Percentiles rank a stretch among this genome's conserved stretches.
Evolutionary conservation across 2,113 vertebrate species (phyloP).

Genomic region (Kryptolebias marmoratus): DNA sequence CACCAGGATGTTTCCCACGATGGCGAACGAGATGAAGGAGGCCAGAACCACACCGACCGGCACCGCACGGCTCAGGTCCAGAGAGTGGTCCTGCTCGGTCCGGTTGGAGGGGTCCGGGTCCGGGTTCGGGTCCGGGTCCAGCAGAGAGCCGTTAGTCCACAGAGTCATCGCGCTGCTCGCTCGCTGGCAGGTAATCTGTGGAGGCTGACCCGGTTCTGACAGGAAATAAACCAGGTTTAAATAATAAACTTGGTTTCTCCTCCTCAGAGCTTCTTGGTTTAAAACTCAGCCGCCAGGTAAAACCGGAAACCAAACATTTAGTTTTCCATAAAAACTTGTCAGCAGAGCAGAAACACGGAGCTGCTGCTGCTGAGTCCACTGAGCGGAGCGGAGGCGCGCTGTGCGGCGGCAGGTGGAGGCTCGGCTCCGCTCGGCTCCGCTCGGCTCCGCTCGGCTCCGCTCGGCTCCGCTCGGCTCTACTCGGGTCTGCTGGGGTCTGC

Average conservation of each 20-base stretch:
- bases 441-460: no score
- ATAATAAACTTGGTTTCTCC: no score
- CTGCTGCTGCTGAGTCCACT: background rate
- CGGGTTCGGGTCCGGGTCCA: constrained; percentile 6
- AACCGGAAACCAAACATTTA: background rate
- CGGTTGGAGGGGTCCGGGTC: constrained; percentile 42
- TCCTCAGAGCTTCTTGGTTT: background rate
- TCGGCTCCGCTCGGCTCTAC: no score
- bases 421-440: background rate
- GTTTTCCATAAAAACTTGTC: background rate
- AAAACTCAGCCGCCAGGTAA: no score
- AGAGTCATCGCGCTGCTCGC: constrained; percentile 43
- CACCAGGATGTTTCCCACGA: constrained; percentile 71
- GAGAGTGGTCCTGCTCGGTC: constrained; percentile 13
- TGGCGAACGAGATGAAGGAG: constrained; percentile 71
- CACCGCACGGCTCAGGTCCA: constrained; percentile 64
- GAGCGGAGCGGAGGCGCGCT: background rate
- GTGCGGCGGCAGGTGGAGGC: constrained; percentile 41
- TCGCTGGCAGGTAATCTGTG: no score
- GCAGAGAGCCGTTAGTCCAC: constrained; percentile 54
- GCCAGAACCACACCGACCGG: constrained; percentile 69
- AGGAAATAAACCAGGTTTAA: no score
- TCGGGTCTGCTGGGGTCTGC: no score
- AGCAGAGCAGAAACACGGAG: background rate
- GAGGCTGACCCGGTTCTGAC: background rate